phyloP scores from a whole-genome alignment of 1,140 invertebrate genomes.

The Drosophila prosaltans region DNA sequence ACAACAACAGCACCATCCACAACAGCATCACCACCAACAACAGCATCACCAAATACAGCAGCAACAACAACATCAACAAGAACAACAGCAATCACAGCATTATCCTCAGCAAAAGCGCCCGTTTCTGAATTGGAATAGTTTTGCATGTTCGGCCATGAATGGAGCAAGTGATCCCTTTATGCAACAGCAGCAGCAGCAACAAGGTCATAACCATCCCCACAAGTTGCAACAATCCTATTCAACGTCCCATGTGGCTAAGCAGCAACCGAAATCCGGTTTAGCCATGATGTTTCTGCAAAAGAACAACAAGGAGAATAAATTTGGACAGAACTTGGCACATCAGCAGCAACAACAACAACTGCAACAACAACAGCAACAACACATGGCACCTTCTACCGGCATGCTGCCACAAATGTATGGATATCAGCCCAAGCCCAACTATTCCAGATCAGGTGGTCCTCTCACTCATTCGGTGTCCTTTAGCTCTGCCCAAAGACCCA shows the following conservation, averaged over 20 bases:
- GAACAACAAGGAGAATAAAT: conserved; percentile 77
- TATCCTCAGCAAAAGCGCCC: conserved; percentile 76
- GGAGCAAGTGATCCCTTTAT: conserved; percentile 70
- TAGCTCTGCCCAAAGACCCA: conserved; percentile 60
- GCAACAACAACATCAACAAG: conserved; percentile 29
- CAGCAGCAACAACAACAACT: conserved; percentile 17
- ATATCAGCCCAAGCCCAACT: conserved; percentile 42
- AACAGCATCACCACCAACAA: conserved; percentile 24
- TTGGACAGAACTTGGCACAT: conserved; percentile 56
- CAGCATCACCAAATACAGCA: conserved; percentile 30
- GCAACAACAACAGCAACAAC: conserved; percentile 15
- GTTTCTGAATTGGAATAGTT: conserved; percentile 76
- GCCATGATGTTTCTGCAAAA: conserved; percentile 67
- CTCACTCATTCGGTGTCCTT: conserved; percentile 68
- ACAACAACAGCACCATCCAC: conserved; percentile 49
- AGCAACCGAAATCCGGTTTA: conserved; percentile 53
- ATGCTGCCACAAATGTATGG: conserved; percentile 69
- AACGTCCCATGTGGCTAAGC: conserved; percentile 65
- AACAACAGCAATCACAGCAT: conserved; percentile 42
- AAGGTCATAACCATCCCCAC: conserved; percentile 40
- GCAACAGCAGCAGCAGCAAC: conserved; percentile 51
- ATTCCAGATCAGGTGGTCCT: conserved; percentile 43
- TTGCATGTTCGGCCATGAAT: conserved; percentile 74
- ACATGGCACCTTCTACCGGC: conserved; percentile 20
- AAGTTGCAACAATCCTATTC: conserved; percentile 75